These are phyloP conservation scores for Tenthredo notha DNA, from an alignment of 2,888 invertebrate species.

Conservation along the genomic window DNA sequence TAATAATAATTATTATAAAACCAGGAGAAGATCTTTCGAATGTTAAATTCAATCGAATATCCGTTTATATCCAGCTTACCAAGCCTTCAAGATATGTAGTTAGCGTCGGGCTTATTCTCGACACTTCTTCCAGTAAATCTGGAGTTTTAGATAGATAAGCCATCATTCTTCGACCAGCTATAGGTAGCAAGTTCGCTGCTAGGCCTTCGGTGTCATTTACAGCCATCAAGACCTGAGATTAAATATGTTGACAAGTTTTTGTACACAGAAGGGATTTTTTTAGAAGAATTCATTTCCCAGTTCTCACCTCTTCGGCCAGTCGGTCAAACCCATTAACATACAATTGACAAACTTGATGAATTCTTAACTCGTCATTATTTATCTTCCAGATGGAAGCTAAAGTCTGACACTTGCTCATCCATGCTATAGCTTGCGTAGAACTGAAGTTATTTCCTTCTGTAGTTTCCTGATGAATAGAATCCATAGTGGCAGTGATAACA, in stretches of 20 bases:
- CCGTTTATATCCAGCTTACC: constrained; percentile 72
- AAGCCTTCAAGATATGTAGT: constrained; percentile 86
- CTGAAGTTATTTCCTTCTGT: constrained; percentile 79
- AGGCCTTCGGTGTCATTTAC: constrained; percentile 86
- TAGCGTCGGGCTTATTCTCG: constrained; percentile 88
- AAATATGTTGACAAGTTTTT: constrained; percentile 46
- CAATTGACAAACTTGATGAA: constrained; percentile 87
- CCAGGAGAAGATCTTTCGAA: not conserved
- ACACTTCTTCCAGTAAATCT: constrained; percentile 84
- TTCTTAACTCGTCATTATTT: constrained; percentile 85
- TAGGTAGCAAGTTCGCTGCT: constrained; percentile 86
- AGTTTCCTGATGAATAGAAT: constrained; percentile 84
- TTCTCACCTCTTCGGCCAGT: constrained; percentile 82
- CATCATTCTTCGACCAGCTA: constrained; percentile 91
- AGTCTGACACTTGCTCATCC: constrained; percentile 87
- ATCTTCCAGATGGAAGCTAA: constrained; percentile 90
- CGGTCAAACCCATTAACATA: constrained; percentile 82
- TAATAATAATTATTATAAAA: not conserved
- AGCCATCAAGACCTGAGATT: constrained; percentile 81
- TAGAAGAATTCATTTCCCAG: constrained; percentile 18
- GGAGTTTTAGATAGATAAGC: constrained; percentile 83
- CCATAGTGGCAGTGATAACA: constrained; percentile 87
- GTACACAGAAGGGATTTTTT: constrained; percentile 46
- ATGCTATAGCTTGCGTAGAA: constrained; percentile 80
- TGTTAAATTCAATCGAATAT: not conserved